Evolutionary conservation across 2,888 invertebrate species (phyloP).

Genomic region (Nephrotoma guestfalica): DNA sequence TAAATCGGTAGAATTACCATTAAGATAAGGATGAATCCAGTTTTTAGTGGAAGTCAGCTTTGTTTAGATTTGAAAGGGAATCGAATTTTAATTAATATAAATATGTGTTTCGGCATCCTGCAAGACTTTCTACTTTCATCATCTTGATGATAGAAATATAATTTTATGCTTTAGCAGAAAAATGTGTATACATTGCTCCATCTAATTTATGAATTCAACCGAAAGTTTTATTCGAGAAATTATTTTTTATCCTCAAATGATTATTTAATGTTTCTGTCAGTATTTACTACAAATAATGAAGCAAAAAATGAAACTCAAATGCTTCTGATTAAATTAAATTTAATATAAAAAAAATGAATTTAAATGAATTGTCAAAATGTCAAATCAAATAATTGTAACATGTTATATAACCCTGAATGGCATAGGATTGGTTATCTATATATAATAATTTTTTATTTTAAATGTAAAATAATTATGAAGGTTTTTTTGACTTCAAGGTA

Average conservation of each 20-base stretch:
- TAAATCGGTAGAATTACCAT: background rate
- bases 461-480: too few species aligned
- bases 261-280: background rate
- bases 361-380: background rate
- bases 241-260: background rate
- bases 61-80: background rate
- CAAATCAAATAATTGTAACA: background rate
- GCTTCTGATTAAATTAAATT: background rate
- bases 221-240: background rate
- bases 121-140: too few species aligned
- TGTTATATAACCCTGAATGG: background rate
- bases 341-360: background rate
- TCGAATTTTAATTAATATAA: background rate
- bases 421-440: background rate
- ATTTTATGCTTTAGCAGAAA: too few species aligned
- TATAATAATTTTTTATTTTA: too few species aligned
- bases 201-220: background rate
- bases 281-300: background rate
- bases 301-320: background rate
- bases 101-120: too few species aligned
- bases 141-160: too few species aligned
- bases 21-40: background rate
- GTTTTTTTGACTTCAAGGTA: too few species aligned
- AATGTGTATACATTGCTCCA: background rate
- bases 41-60: background rate